phyloP scores from a whole-genome alignment of 2,113 vertebrate genomes.

The Archilochus colubris region DNA sequence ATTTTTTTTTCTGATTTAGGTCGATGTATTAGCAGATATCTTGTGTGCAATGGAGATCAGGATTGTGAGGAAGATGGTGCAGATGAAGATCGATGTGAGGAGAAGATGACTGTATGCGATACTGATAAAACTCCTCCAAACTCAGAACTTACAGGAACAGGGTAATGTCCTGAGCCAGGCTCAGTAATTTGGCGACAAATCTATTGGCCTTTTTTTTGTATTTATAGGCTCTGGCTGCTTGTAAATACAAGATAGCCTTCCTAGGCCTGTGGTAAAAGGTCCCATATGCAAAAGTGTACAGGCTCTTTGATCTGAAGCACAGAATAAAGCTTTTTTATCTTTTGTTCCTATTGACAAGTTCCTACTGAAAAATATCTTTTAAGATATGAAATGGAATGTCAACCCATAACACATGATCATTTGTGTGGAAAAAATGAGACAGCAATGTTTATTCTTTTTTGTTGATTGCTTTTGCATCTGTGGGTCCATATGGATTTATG shows the following conservation, averaged over 20 bases:
- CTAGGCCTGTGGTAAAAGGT: neutral
- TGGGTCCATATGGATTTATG: neutral
- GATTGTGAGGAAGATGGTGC: conserved; percentile 87
- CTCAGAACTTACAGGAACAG: conserved; percentile 79
- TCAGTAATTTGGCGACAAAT: neutral
- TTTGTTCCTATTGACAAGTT: neutral
- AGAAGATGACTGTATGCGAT: conserved; percentile 70
- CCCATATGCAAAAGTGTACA: neutral
- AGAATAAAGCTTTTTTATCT: neutral
- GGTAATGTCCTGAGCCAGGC: conserved; percentile 71
- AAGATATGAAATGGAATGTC: neutral
- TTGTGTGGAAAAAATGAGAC: neutral
- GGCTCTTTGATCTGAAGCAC: neutral
- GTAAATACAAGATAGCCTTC: neutral
- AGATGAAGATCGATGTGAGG: conserved; percentile 84
- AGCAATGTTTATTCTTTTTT: neutral
- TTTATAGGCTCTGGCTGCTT: neutral
- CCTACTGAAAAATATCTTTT: neutral
- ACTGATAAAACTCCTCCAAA: conserved; percentile 81
- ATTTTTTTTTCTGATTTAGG: conserved; percentile 70
- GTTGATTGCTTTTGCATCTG: neutral
- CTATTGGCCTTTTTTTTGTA: neutral
- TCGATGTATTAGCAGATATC: conserved; percentile 82
- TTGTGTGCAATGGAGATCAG: conserved; percentile 89
- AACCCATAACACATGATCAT: neutral